Evolutionary conservation across 37 sponge, comb jelly and placozoan species (phyloP).

Genomic region (Halichondria panicea): DNA sequence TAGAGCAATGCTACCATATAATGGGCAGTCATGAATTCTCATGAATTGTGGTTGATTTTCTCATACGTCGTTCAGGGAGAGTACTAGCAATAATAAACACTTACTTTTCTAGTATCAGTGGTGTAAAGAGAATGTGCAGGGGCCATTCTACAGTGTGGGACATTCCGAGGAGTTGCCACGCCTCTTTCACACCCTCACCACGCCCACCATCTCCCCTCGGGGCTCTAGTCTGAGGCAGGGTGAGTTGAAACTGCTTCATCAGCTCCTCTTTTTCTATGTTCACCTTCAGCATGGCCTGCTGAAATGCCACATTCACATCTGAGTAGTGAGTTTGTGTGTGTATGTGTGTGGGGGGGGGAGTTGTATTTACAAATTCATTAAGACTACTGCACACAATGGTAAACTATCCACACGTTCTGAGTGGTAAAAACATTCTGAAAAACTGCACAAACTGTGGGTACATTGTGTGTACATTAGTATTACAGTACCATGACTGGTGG

Average conservation of each 20-base stretch:
- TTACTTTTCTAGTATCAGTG: constrained; percentile 78
- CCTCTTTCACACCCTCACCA: background rate
- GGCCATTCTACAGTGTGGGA: constrained; percentile 83
- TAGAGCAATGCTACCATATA: no score
- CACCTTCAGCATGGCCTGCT: constrained; percentile 65
- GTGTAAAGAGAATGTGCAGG: constrained; percentile 86
- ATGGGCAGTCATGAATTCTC: no score
- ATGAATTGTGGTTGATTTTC: no score
- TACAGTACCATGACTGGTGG: constrained; percentile 71
- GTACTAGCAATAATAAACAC: no score
- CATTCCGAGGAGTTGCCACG: constrained; percentile 71
- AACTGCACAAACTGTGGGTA: background rate
- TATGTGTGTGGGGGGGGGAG: background rate
- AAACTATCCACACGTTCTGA: no score
- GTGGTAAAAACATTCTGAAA: background rate
- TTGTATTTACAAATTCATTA: no score
- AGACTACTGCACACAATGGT: no score
- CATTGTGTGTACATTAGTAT: background rate
- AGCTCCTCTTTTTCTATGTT: constrained; percentile 48
- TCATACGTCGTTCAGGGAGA: no score
- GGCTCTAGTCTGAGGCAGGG: constrained; percentile 3
- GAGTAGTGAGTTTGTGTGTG: background rate
- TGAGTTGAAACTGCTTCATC: constrained; percentile 51
- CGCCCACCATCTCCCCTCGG: background rate
- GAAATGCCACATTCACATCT: constrained; percentile 85